Evolutionary conservation across 2,797 vertebrate genomes (phyloP), one percentile per base, ranked within the genome.

Genomic region (Microctenopoma steveboyesi): DNA sequence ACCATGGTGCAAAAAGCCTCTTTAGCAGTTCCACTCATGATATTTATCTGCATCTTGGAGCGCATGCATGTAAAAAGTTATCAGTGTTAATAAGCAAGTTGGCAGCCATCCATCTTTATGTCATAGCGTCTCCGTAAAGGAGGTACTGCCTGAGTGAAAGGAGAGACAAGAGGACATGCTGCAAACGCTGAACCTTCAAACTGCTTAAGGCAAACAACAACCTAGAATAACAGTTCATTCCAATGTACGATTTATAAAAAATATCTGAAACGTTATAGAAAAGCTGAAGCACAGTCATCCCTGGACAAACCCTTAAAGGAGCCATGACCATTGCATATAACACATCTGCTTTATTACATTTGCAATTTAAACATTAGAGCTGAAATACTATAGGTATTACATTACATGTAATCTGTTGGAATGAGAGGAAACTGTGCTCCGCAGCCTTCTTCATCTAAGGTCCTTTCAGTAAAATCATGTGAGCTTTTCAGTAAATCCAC

Each of bases 31-130:
- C 4, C 28, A 30, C 28, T 30, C 5, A 30, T 30, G 5, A 30
- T 13, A 55, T 75, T 52, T 28, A 57, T 74, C 43, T 59, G 25
- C 14, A 64, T 47, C 60, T 61, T n/a, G 4, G 45, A 50, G 58
- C 75, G 22, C 66, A 70, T 47, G 42, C 25, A 18, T 77, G 71
- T 22, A 22, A 22, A 22, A 1, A 62, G 51, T 64, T 49, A 64
- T 78, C 55, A 60, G 18, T 66, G 43, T 62, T 82, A 80, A 81
- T 82, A 67, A 73, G 0, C 51, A 35, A 74, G 76, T 56, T 88
- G 78, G 74, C 77, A 79, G 58, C 16, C 0, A 2, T 70, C 72
- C 72, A 82, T 77, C 15, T 40, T 40, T 40, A 40, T 65, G 60
- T 74, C 18, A 50, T 28, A 59, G 39, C 11, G 4, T 11, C 56